phyloP scores from a whole-genome alignment of 2,797 vertebrate species.

The Onychomys torridus region DNA sequence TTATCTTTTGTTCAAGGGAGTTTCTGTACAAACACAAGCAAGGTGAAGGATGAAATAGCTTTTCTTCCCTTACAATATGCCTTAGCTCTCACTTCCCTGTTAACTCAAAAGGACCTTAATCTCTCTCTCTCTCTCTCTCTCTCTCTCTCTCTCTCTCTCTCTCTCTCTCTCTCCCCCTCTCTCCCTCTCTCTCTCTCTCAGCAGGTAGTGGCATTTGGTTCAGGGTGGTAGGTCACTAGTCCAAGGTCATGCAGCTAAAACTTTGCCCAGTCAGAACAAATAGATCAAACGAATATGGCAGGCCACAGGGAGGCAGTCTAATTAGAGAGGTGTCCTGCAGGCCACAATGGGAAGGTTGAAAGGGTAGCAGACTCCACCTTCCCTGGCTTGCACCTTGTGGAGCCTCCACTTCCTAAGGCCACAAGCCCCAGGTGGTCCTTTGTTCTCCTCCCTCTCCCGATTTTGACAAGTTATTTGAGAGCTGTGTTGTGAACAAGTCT shows the following conservation, averaged over 20 bases:
- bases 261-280: neutral
- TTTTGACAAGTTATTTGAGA: slow-evolving; percentile 77
- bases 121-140: neutral
- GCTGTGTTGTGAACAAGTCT: slow-evolving; percentile 1
- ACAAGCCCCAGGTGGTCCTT: neutral
- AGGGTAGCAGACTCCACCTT: neutral
- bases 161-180: neutral
- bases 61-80: neutral
- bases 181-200: neutral
- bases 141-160: neutral
- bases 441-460: neutral
- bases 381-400: neutral
- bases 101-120: neutral
- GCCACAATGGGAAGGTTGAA: too few species aligned
- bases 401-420: slow-evolving; percentile 45
- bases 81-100: neutral
- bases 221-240: slow-evolving; percentile 28
- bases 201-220: neutral
- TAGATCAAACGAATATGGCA: slow-evolving; percentile 35
- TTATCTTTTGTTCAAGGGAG: neutral
- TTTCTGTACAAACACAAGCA: neutral
- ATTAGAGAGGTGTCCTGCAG: neutral
- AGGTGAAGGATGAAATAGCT: neutral
- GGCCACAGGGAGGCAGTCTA: slow-evolving; percentile 33
- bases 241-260: slow-evolving; percentile 67